Base-by-base conservation (phyloP, 37 sponge, comb jelly and placozoan species). In the Lycopodina hypogea region DNA sequence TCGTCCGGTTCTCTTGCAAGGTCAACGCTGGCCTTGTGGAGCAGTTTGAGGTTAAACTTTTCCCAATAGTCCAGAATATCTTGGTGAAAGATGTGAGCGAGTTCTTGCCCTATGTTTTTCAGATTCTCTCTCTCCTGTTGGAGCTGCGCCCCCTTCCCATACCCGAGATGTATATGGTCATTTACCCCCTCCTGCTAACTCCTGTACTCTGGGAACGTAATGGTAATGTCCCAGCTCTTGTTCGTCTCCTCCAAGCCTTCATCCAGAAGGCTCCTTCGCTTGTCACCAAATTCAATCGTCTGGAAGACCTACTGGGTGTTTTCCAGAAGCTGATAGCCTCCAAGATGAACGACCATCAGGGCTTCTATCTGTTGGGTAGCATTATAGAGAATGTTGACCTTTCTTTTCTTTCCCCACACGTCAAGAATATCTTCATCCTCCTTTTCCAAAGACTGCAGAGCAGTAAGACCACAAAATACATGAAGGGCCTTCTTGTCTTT, bases 321-420 rank as follows among this genome's bases (percentile, higher is more conserved):
- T 95, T 95, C 56, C 99, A 99, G 90, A 99, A 99, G 67, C 91
- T 99, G 51, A 92, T 99, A 53, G 96, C 99, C 0, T 99, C 99
- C 56, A 93, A 93, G 59, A 68, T 86, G 3, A 96, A 96, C 56
- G 99, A 99, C 61, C 94, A 99, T 64, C 88, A 93, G 24, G 99
- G 99, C 19, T 99, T 99, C 68, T 94, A 94, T 68, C 87, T 99
- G 7, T 75, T 99, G 29, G 80, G 83, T 32, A 88, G 86, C 38
- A 61, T 99, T 42, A 56, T 99, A 0, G 95, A 99, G 71, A 77
- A 83, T 60, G 39, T 94, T 21, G 84, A 88, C 22, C 64, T 65
- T 2, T 57, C 83, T 0, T 45, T 63, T 19, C 59, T 98, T 51
- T 33, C 69, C 15, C 68, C 86, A 1, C 85, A 82, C 64, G 67